Evolutionary conservation across 2,888 invertebrate species (phyloP).

Genomic region (Phrixothrix hirtus): DNA sequence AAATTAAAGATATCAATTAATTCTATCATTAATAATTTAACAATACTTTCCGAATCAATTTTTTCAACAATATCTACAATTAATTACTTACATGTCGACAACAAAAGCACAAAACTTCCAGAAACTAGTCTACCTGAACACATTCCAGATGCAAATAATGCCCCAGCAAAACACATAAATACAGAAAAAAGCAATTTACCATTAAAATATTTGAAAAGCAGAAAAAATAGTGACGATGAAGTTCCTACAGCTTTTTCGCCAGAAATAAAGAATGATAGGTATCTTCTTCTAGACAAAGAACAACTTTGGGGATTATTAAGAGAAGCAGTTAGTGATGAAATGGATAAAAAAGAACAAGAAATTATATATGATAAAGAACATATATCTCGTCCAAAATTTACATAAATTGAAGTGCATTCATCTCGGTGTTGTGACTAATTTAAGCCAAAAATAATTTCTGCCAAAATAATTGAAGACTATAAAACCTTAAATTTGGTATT

Average conservation of each 20-base stretch:
- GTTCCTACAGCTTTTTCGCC: slow-evolving; percentile 42
- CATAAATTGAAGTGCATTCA: slow-evolving; percentile 1
- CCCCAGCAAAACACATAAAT: slow-evolving; percentile 43
- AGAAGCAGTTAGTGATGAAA: slow-evolving; percentile 57
- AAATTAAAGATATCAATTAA: not conserved
- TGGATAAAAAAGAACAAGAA: slow-evolving; percentile 24
- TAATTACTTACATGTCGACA: no score
- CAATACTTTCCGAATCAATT: not conserved
- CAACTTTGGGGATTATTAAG: slow-evolving; percentile 66
- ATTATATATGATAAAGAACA: slow-evolving; percentile 5
- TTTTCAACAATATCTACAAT: not conserved
- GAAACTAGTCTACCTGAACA: slow-evolving; percentile 16
- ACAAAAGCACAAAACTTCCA: not conserved
- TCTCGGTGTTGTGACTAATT: slow-evolving; percentile 31
- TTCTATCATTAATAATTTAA: not conserved
- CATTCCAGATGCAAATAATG: slow-evolving; percentile 32
- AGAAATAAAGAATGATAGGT: slow-evolving; percentile 58
- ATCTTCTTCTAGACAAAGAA: slow-evolving; percentile 64
- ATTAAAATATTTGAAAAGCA: slow-evolving; percentile 33
- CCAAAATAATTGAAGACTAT: slow-evolving; percentile 6
- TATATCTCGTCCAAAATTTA: slow-evolving; percentile 2
- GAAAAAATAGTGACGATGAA: slow-evolving; percentile 34
- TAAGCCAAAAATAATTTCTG: slow-evolving; percentile 24
- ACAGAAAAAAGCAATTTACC: slow-evolving; percentile 41
- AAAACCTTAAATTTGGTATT: not conserved